These are phyloP conservation scores for Congeria kusceri DNA, from an alignment of 2,888 invertebrate species.

Conservation along the genomic window DNA sequence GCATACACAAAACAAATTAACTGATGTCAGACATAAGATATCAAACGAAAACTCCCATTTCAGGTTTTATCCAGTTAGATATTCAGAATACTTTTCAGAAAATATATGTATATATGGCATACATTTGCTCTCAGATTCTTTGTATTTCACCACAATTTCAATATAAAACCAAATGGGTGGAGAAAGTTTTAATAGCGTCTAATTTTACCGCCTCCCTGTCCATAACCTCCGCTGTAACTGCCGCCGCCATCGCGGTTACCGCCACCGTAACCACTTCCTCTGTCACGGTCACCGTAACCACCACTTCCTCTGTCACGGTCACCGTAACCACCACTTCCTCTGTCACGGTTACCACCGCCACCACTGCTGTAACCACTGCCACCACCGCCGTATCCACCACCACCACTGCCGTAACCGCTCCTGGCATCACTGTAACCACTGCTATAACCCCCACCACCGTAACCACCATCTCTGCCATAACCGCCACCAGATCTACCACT, in stretches of 20 bases:
- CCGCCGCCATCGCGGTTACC: background rate
- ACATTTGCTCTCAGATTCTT: too few relatives aligned
- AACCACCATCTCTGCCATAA: background rate
- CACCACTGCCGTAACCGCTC: background rate
- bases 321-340: conserved; percentile 11
- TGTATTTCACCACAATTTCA: too few relatives aligned
- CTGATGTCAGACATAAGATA: too few relatives aligned
- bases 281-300: background rate
- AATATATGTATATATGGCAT: too few relatives aligned
- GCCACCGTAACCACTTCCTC: background rate
- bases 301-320: background rate
- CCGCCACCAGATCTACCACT: background rate
- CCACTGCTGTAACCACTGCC: conserved; percentile 7
- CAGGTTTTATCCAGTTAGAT: too few relatives aligned
- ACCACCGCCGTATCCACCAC: conserved; percentile 15
- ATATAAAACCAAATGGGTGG: too few relatives aligned
- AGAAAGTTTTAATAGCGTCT: too few relatives aligned
- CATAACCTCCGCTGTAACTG: background rate
- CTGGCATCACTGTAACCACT: background rate
- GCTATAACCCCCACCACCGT: conserved; percentile 3
- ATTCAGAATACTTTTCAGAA: too few relatives aligned
- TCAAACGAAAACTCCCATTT: too few relatives aligned
- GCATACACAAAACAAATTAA: too few relatives aligned
- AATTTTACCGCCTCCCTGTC: background rate
- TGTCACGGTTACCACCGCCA: background rate